Percentiles rank a stretch among this genome's conserved stretches.
Conservation (phyloP, 1,140 invertebrate species). For the Rhagoletis pomonella region DNA sequence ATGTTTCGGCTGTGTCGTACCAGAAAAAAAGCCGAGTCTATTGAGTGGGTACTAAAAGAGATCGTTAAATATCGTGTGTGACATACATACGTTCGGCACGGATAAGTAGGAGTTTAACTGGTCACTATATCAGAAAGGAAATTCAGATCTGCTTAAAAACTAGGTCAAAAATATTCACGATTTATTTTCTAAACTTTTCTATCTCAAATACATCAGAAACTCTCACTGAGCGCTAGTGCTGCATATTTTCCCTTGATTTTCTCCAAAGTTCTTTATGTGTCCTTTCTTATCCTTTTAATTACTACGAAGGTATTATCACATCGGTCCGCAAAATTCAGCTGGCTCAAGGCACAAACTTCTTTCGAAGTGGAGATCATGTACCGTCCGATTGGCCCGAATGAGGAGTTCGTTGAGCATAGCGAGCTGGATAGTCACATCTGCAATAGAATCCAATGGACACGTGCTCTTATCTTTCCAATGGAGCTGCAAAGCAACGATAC, state of each 20-base stretch:
- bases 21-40: too few relatives aligned
- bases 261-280: not conserved
- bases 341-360: conserved; percentile 64
- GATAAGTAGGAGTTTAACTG: too few relatives aligned
- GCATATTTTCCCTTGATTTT: not conserved
- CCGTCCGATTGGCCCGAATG: conserved; percentile 55
- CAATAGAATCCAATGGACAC: conserved; percentile 66
- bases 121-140: too few relatives aligned
- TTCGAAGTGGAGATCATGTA: conserved; percentile 65
- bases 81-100: too few relatives aligned
- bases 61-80: too few relatives aligned
- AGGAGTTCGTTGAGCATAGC: conserved; percentile 57
- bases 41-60: too few relatives aligned
- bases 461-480: conserved; percentile 62
- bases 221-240: too few relatives aligned
- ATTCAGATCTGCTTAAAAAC: too few relatives aligned
- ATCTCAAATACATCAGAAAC: too few relatives aligned
- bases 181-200: too few relatives aligned
- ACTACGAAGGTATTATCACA: conserved; percentile 60
- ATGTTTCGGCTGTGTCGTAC: too few relatives aligned
- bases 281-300: not conserved
- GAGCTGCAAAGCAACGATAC: conserved; percentile 64
- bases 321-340: conserved; percentile 60
- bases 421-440: conserved; percentile 67
- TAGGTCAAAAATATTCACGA: too few relatives aligned